These are phyloP conservation scores for Ichneumoninae sp. DNA, from an alignment of 2,888 invertebrate species.

Conservation along the genomic window DNA sequence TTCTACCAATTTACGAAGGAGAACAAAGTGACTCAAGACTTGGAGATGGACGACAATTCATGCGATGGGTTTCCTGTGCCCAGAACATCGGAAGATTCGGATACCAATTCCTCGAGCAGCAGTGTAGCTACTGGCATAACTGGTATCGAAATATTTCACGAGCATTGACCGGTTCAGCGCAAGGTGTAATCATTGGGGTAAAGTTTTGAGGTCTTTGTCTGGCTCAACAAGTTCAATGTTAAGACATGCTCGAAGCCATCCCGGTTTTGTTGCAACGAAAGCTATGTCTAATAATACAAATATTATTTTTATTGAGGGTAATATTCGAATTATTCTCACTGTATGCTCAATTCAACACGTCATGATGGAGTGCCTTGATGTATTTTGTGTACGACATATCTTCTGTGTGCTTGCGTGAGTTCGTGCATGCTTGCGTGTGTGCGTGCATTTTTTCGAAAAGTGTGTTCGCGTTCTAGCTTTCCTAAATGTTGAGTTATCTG, in stretches of 20 bases:
- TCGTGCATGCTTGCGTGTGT: too few species aligned
- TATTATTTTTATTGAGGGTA: background rate
- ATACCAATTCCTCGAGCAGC: constrained; percentile 19
- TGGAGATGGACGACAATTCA: constrained; percentile 15
- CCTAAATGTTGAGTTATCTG: too few species aligned
- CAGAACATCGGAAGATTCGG: background rate
- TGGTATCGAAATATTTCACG: background rate
- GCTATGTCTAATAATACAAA: background rate
- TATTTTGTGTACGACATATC: too few species aligned
- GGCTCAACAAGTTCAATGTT: constrained; percentile 24
- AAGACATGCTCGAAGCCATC: constrained; percentile 26
- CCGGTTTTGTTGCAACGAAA: constrained; percentile 14
- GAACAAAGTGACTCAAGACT: too few species aligned
- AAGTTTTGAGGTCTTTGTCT: background rate
- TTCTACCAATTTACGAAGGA: background rate
- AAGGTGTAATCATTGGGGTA: too few species aligned
- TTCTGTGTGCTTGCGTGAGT: too few species aligned
- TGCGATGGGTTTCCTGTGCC: constrained; percentile 23
- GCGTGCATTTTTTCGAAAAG: too few species aligned
- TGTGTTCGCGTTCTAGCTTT: too few species aligned
- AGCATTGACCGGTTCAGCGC: too few species aligned
- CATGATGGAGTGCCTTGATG: too few species aligned
- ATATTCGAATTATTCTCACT: too few species aligned
- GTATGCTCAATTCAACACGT: too few species aligned
- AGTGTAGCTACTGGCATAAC: background rate